These are phyloP conservation scores for Centropus bengalensis DNA, from an alignment of 2,113 vertebrate species.

Conservation along the genomic window DNA sequence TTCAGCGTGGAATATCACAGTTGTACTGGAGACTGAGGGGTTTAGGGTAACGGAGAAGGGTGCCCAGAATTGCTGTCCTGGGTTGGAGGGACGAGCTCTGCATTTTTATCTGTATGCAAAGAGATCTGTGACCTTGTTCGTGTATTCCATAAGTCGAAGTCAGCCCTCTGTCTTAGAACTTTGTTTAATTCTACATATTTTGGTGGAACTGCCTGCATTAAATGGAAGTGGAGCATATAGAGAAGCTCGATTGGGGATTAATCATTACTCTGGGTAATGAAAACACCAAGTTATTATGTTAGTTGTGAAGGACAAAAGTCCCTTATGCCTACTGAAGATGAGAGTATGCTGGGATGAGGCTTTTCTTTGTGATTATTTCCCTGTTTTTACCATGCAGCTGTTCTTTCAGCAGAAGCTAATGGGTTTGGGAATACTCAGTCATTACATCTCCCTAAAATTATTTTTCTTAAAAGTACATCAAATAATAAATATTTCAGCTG, in stretches of 20 bases:
- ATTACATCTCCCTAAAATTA: conserved; percentile 8
- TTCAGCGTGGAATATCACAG: neutral
- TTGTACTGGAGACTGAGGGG: neutral
- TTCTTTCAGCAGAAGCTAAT: conserved; percentile 15
- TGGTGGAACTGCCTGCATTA: neutral
- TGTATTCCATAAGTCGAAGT: neutral
- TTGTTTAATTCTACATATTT: neutral
- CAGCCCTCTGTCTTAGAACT: neutral
- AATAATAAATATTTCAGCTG: neutral
- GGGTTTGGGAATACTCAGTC: conserved; percentile 42
- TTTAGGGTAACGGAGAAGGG: neutral
- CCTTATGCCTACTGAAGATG: neutral
- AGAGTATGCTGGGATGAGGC: neutral
- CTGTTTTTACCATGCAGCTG: neutral
- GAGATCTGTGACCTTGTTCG: neutral
- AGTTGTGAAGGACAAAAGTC: conserved; percentile 4
- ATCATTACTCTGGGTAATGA: neutral
- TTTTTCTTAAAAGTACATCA: neutral
- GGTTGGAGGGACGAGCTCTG: neutral
- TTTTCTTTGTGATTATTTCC: conserved; percentile 16
- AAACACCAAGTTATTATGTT: neutral
- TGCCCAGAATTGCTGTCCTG: neutral
- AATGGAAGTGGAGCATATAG: neutral
- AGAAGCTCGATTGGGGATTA: neutral
- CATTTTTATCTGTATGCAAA: neutral